phyloP scores from a whole-genome alignment of 2,113 vertebrate genomes.

The Oceanodroma tethys region DNA sequence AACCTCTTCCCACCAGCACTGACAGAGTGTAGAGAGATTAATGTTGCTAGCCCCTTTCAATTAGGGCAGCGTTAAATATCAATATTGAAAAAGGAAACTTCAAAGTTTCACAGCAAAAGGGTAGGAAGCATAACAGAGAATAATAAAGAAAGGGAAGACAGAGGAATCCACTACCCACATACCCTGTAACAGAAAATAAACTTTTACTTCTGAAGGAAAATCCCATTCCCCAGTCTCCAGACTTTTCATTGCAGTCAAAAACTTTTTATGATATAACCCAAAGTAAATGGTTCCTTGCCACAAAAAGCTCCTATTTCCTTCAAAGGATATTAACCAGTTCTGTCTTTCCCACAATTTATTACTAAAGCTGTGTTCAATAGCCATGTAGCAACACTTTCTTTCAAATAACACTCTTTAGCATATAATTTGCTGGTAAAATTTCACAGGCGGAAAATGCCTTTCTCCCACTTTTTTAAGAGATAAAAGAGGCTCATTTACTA shows the following conservation, averaged over 20 bases:
- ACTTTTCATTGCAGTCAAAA: neutral
- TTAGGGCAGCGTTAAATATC: neutral
- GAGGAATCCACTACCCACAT: conserved; percentile 24
- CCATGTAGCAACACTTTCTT: neutral
- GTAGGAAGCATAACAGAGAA: neutral
- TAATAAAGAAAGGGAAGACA: neutral
- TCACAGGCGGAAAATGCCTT: neutral
- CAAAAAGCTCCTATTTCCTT: conserved; percentile 53
- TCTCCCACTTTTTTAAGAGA: neutral
- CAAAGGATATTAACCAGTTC: conserved; percentile 47
- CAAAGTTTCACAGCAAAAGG: neutral
- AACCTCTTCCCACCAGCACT: conserved; percentile 1
- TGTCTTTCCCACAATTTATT: conserved; percentile 40
- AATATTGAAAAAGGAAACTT: neutral
- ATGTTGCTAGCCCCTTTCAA: neutral
- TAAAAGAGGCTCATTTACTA: neutral
- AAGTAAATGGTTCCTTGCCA: conserved; percentile 49
- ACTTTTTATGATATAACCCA: conserved; percentile 13
- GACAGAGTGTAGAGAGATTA: neutral
- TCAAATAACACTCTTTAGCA: neutral
- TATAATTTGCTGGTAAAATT: neutral
- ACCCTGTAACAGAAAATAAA: conserved; percentile 7
- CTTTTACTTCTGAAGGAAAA: conserved; percentile 8
- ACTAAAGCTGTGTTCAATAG: conserved; percentile 28
- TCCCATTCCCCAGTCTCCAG: neutral